phyloP scores from a whole-genome alignment of 2,113 vertebrate species.

The Proteles cristata region DNA sequence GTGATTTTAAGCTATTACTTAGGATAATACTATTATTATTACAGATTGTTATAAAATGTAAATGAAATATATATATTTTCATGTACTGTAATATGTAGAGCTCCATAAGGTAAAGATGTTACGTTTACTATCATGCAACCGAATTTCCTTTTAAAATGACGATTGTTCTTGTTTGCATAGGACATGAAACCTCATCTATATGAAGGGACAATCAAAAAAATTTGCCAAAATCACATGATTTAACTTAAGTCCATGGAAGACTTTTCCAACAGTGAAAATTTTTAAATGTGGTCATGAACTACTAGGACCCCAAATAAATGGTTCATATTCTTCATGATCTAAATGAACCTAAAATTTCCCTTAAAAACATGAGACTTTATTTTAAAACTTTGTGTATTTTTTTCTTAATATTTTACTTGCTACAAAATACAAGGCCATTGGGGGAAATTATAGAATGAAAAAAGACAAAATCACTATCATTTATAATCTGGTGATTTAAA shows the following conservation, averaged over 20 bases:
- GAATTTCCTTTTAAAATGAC: slow-evolving; percentile 34
- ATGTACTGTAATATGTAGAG: background rate
- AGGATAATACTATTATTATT: background rate
- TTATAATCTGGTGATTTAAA: background rate
- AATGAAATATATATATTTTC: background rate
- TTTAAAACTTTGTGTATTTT: slow-evolving; percentile 6
- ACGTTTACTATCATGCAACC: background rate
- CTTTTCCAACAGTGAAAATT: background rate
- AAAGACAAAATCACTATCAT: background rate
- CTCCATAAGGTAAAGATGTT: background rate
- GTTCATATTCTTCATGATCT: slow-evolving; percentile 23
- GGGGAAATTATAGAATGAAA: slow-evolving; percentile 1
- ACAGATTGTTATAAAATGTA: background rate
- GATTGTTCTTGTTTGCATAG: background rate
- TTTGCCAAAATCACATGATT: background rate
- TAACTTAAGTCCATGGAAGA: background rate
- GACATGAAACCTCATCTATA: background rate
- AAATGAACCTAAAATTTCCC: background rate
- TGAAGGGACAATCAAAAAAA: background rate
- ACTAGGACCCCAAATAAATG: background rate
- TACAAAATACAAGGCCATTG: background rate
- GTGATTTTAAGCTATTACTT: background rate
- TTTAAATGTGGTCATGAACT: slow-evolving; percentile 5
- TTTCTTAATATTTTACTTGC: background rate
- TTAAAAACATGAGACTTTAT: slow-evolving; percentile 1